Conservation (phyloP, 2,797 vertebrate species). For the Tragopan temminckii region DNA sequence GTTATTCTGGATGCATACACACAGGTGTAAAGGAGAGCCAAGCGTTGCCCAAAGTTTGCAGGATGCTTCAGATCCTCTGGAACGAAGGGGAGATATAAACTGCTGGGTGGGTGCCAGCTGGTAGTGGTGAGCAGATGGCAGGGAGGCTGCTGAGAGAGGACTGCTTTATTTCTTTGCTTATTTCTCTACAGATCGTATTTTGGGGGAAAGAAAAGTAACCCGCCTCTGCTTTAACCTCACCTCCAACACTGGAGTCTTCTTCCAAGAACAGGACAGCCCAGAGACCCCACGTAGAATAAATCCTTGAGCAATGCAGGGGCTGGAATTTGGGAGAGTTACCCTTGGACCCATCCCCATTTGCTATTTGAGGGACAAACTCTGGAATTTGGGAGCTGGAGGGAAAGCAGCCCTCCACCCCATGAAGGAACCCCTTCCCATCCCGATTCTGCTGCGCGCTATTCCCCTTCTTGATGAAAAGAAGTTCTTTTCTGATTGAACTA, state of each 20-base stretch:
- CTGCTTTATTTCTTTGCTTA: constrained; percentile 59
- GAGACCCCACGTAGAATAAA: not conserved
- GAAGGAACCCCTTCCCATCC: not conserved
- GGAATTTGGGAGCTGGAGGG: not conserved
- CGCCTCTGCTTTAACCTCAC: not conserved
- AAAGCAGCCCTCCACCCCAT: not conserved
- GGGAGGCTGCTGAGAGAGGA: constrained; percentile 22
- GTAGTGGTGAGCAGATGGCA: constrained; percentile 66
- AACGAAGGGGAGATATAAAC: not conserved
- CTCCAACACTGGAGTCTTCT: not conserved
- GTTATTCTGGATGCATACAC: not conserved
- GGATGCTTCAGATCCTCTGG: constrained; percentile 20
- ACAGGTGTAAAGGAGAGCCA: not conserved
- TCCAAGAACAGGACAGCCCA: not conserved
- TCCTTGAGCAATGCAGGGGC: not conserved
- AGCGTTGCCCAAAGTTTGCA: not conserved
- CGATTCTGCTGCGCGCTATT: not conserved
- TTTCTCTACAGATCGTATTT: constrained; percentile 14
- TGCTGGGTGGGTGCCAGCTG: constrained; percentile 45
- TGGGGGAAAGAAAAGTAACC: not conserved
- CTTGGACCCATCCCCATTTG: rapidly evolving
- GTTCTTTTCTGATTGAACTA: constrained; percentile 84
- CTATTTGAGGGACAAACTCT: not conserved
- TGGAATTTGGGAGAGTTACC: not conserved
- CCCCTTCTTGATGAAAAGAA: constrained; percentile 73